Base-by-base conservation (phyloP, 2,888 invertebrate species). In the Mythimna ferrago region DNA sequence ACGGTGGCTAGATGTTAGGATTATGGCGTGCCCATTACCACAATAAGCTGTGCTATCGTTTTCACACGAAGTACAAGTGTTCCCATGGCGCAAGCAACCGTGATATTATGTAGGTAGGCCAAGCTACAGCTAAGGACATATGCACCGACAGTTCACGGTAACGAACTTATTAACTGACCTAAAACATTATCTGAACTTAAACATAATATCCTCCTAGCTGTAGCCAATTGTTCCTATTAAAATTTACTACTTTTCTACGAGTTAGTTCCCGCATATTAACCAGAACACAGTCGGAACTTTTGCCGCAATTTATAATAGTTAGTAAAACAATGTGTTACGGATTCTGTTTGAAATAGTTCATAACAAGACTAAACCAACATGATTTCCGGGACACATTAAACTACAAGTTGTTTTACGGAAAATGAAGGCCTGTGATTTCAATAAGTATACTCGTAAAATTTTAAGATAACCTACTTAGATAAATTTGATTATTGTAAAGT, bases 301-400 rank as follows among this genome's bases (percentile, higher is more conserved):
- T n/a, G 11, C 9, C 6, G 14, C 26, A 71, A 76, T 65, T 61
- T 56, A 38, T 65, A 26, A 32, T 56, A 35, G 71, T 71, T 78
- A 65, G 56, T 26, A 35, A 11, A 69, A 58, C 58, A 63, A 53
- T 19, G 6, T 26, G 32, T 16, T 56, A n/a, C 26, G 48, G 9
- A 41, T 7, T n/a, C 6, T 56, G 54, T 56, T 41, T 26, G 5
- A 26, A 60, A 56, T 60, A 41, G 58, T 64, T 77, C n/a, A 4
- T 5, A 21, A 53, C 19, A 14, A 58, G 53, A 76, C 48, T 48
- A 48, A 58, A 62, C 44, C 70, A 60, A n/a, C 26, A 62, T 51
- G 11, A 26, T 62, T 70, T 57, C 51, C 57, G n/a, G 76, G 56
- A 62, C n/a, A 21, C 35, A 11, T 35, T 14, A 14, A 66, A 21